Evolutionary conservation across 92 coral and sea anemone species (phyloP).

Genomic region (Nematostella vectensis): DNA sequence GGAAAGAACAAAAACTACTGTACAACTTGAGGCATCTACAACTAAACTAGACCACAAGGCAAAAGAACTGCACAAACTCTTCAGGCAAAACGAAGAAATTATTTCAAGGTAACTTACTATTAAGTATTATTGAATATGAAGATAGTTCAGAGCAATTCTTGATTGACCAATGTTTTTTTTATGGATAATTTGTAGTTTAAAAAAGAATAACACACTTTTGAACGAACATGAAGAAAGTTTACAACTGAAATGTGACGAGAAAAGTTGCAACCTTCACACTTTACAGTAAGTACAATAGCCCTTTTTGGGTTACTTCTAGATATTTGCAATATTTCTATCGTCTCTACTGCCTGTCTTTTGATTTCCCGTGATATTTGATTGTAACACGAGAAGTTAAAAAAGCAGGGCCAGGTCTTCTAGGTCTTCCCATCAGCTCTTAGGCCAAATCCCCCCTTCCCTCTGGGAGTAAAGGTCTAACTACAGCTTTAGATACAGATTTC

Average conservation of each 20-base stretch:
- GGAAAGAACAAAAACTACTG: slow-evolving; percentile 36
- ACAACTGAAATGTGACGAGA: slow-evolving; percentile 48
- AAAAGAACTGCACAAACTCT: slow-evolving; percentile 75
- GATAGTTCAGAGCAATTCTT: neutral
- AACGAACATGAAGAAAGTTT: slow-evolving; percentile 87
- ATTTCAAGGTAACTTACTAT: neutral
- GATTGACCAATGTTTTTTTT: slow-evolving; percentile 1
- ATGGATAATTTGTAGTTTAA: slow-evolving; percentile 37
- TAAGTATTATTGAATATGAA: neutral
- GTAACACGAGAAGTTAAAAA: too few relatives aligned
- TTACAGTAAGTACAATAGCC: slow-evolving; percentile 21
- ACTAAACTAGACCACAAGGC: slow-evolving; percentile 71
- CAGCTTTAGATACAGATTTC: too few relatives aligned
- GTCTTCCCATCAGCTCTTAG: too few relatives aligned
- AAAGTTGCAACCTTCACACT: slow-evolving; percentile 37
- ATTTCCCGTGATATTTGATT: too few relatives aligned
- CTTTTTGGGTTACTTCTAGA: neutral
- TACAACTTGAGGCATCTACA: slow-evolving; percentile 65
- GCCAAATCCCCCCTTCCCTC: too few relatives aligned
- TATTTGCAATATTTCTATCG: neutral
- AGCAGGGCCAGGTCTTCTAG: too few relatives aligned
- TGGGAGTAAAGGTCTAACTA: too few relatives aligned
- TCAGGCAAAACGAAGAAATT: slow-evolving; percentile 83
- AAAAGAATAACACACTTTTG: slow-evolving; percentile 63
- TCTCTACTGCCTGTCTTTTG: neutral